Evolutionary conservation across 2,113 vertebrate genomes (phyloP).

Genomic region (Hippocampus zosterae): DNA sequence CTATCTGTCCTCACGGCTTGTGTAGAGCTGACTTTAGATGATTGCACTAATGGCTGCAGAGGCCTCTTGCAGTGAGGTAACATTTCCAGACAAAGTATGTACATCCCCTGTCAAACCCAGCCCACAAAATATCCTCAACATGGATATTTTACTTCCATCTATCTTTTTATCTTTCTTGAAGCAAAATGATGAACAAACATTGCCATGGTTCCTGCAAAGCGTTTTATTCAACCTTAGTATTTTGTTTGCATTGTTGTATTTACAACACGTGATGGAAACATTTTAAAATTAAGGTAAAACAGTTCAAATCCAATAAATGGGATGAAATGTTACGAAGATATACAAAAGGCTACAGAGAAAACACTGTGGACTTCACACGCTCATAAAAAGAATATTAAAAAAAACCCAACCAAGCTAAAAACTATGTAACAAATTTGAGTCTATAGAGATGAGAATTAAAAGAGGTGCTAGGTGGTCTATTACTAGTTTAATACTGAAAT

Average conservation of each 20-base stretch:
- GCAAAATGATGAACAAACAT: background rate
- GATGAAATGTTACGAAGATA: background rate
- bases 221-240: conserved; percentile 73
- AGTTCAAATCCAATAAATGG: background rate
- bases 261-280: conserved; percentile 51
- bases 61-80: conserved; percentile 53
- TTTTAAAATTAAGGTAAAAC: background rate
- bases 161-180: background rate
- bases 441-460: conserved; percentile 15
- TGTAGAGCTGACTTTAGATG: conserved; percentile 53
- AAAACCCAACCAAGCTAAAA: background rate
- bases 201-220: conserved; percentile 56
- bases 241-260: conserved; percentile 67
- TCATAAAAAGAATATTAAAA: background rate
- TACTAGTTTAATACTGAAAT: conserved; percentile 64
- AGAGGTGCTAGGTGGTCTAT: background rate
- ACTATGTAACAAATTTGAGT: background rate
- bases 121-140: background rate
- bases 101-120: conserved; percentile 47
- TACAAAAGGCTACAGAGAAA: conserved; percentile 1
- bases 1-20: conserved; percentile 33
- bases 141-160: background rate
- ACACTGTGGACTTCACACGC: background rate
- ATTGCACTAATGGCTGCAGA: conserved; percentile 57
- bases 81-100: conserved; percentile 49